Evolutionary conservation across 2,113 vertebrate genomes (phyloP).

Genomic region (Apeltes quadracus): DNA sequence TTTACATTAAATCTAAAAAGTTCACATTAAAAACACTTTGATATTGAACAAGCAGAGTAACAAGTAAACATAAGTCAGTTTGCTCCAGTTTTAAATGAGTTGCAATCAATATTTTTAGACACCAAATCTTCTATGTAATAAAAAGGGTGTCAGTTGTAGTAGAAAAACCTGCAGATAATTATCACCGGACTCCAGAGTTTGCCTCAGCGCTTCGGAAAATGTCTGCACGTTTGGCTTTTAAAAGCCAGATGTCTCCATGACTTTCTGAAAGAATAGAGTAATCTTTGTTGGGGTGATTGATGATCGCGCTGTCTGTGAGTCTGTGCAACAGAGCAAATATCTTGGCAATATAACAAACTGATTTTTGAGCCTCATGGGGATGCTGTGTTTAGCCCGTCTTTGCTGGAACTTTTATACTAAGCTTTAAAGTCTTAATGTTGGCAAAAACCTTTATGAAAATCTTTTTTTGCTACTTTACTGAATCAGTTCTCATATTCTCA

Average conservation of each 20-base stretch:
- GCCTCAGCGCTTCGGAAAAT: background rate
- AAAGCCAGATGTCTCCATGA: background rate
- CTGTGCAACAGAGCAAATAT: background rate
- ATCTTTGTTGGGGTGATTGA: background rate
- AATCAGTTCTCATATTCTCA: background rate
- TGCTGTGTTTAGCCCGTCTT: background rate
- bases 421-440: background rate
- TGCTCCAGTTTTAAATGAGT: background rate
- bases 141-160: background rate
- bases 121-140: background rate
- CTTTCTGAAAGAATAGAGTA: background rate
- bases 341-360: background rate
- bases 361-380: background rate
- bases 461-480: background rate
- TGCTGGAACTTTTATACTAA: background rate
- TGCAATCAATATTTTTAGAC: background rate
- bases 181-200: background rate
- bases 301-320: background rate
- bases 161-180: background rate
- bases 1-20: background rate
- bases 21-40: background rate
- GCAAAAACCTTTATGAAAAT: background rate
- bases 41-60: background rate
- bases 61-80: background rate
- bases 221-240: background rate